Evolutionary conservation across 2,888 invertebrate genomes (phyloP).

Genomic region (Maniola hyperantus): DNA sequence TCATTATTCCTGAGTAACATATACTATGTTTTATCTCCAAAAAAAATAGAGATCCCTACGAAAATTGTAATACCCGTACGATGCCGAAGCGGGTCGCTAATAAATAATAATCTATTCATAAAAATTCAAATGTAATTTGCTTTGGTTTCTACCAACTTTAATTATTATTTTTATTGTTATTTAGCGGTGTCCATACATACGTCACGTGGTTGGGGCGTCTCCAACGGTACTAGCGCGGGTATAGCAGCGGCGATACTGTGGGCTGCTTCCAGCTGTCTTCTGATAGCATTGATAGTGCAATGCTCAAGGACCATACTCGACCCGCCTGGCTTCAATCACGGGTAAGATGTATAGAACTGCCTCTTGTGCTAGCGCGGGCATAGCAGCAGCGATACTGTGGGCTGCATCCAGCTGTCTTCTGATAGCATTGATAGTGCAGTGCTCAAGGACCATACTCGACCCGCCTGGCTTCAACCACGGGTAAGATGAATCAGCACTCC

Average conservation of each 20-base stretch:
- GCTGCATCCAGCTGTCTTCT: conserved; percentile 80
- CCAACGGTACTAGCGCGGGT: conserved; percentile 61
- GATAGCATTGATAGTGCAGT: conserved; percentile 79
- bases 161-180: conserved; percentile 8
- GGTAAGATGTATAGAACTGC: conserved; percentile 25
- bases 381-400: conserved; percentile 76
- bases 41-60: too few species aligned
- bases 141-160: neutral
- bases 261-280: conserved; percentile 80
- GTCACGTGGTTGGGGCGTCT: conserved; percentile 73
- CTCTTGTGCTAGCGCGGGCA: conserved; percentile 59
- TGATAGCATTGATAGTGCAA: conserved; percentile 79
- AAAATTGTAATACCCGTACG: too few species aligned
- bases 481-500: too few species aligned
- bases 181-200: conserved; percentile 84
- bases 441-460: conserved; percentile 76
- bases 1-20: too few species aligned
- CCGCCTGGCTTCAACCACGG: conserved; percentile 50
- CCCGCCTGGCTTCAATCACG: conserved; percentile 50
- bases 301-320: conserved; percentile 78
- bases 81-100: too few species aligned
- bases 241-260: conserved; percentile 74
- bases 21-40: too few species aligned
- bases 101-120: too few species aligned
- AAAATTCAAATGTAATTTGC: too few species aligned